Base-by-base conservation (phyloP, 2,113 vertebrate species). In the Genyomyrus donnyi region DNA sequence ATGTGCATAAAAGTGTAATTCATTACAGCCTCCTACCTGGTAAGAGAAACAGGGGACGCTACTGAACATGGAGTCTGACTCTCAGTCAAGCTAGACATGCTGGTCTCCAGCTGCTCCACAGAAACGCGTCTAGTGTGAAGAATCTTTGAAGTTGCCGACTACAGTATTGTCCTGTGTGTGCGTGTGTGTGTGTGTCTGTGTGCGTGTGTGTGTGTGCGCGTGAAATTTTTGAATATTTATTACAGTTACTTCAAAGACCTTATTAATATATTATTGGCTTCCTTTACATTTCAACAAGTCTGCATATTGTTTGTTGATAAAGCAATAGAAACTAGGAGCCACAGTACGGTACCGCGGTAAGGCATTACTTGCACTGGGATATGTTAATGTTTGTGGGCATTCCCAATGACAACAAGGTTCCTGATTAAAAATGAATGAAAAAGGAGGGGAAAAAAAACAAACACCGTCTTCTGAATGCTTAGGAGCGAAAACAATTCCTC, bases 361-460 rank as follows among this genome's bases (percentile, higher is more conserved):
- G 62, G 62, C 27, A 31, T 70, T 70, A 4, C 62, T 70, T 80
- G 74, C 74, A 80, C 74, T 42, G 74, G 74, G 35, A 80, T 7
- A 42, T 19, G 11, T 39, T 3, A 35, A 35, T 39, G 27, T 8
- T 35, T 35, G 70, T 31, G 70, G 31, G 70, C 31, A 39, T 77
- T 77, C 31, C 31, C 31, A 13, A 13, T 39, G 70, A 77, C 70
- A 17, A 39, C 31, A 17, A 77, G 13, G 74, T 39, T 42, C 74
- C 35, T 80, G 74, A 80, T 80, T 80, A 80, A 80, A 80, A 80
- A 80, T 80, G 74, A 80, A 80, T 42, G 31, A 80, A 80, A 80
- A 77, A 11, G n/a, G 21, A 58, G 53, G 7, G 56, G 24, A 0
- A 1, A 70, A 35, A 35, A 77, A 35, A 19, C n/a, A 42, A 31